Evolutionary conservation across 2,113 vertebrate genomes (phyloP).

Genomic region (Murina feae): DNA sequence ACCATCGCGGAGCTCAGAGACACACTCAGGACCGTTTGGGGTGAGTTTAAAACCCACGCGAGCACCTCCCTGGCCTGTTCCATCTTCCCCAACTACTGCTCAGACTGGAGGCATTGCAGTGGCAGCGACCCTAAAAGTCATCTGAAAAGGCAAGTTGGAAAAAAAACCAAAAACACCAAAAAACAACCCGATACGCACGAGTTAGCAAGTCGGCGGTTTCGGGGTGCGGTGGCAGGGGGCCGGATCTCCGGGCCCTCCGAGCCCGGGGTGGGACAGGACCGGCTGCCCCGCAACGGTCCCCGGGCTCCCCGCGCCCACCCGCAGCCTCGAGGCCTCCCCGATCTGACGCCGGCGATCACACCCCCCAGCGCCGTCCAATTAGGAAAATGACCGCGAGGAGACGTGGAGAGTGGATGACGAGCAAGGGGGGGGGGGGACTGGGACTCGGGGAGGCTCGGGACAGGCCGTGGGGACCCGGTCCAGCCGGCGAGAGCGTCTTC

Average conservation of each 20-base stretch:
- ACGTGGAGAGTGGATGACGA: background rate
- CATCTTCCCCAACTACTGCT: slow-evolving; percentile 60
- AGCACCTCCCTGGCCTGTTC: slow-evolving; percentile 58
- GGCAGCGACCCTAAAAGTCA: slow-evolving; percentile 69
- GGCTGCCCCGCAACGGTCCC: background rate
- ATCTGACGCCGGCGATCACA: slow-evolving; percentile 50
- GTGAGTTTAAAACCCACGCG: slow-evolving; percentile 51
- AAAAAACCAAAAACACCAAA: background rate
- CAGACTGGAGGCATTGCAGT: slow-evolving; percentile 50
- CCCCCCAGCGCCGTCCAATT: slow-evolving; percentile 57
- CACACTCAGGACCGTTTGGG: slow-evolving; percentile 14
- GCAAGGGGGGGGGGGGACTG: background rate
- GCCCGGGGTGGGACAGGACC: background rate
- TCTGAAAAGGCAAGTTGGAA: slow-evolving; percentile 67
- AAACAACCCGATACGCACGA: slow-evolving; percentile 54
- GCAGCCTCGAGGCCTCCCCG: background rate
- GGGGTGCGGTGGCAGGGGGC: slow-evolving; percentile 3
- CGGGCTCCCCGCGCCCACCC: background rate
- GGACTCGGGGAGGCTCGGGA: background rate
- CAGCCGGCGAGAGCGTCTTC: background rate
- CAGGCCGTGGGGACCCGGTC: background rate
- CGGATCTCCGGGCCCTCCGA: background rate
- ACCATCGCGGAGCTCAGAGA: background rate
- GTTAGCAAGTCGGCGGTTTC: slow-evolving; percentile 63
- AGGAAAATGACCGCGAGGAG: slow-evolving; percentile 66